Base-by-base conservation (phyloP, 2,888 invertebrate species). In the Euzophera pinguis region DNA sequence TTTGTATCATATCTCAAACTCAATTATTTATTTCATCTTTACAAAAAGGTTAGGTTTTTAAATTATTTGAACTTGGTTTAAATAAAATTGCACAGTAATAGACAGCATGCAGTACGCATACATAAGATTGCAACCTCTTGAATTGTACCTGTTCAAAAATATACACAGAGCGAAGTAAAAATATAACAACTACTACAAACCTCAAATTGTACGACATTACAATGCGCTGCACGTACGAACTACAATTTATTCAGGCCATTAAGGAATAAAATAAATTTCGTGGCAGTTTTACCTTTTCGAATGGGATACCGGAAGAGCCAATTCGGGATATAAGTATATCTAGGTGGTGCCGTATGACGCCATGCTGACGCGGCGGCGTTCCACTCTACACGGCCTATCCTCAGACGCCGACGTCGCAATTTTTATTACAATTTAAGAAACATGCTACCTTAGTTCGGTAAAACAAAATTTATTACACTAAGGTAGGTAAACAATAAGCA, bases 211-310 rank as follows among this genome's bases (percentile, higher is more conserved):
- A 62, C 56, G 55, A 54, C 69, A 71, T 78, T 75, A 71, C 65
- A 69, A 76, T 60, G 70, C 76, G 58, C 73, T 75, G 69, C 83
- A 82, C 81, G 83, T 82, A 81, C 78, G 70, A 69, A 73, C 71
- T 77, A 80, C 75, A 81, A 81, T 83, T 82, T 83, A 84, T 81
- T 78, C 73, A 71, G 73, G 77, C 75, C 76, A 78, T 82, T 80
- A 79, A 78, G 77, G 76, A 74, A 75, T 77, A 75, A 78, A 81
- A 73, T 73, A 72, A 78, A 81, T 72, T 76, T 77, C 70, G 73
- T 67, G 71, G 78, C 73, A 77, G 76, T 81, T 81, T 81, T 74
- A 78, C 77, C 76, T 80, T 78, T 76, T 71, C 72, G 68, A 69
- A 73, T 77, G 74, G 74, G 68, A 78, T 37, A 71, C 69, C 75